Conservation (phyloP, 2,113 vertebrate genomes). For the Atherinomorus stipes region DNA sequence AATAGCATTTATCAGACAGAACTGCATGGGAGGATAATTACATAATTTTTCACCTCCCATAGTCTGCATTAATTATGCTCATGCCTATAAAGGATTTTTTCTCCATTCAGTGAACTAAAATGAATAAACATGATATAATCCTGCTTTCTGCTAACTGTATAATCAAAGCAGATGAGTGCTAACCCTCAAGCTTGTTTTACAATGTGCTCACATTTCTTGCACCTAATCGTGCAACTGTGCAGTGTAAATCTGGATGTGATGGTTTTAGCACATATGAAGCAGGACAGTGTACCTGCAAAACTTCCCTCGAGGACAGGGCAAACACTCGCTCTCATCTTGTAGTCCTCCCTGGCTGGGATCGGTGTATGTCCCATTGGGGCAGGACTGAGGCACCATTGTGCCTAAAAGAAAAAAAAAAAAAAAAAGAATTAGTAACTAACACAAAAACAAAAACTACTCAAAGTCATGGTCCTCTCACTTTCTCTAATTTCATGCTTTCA, state of each 20-base stretch:
- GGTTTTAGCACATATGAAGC: neutral
- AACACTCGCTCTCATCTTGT: slow-evolving; percentile 85
- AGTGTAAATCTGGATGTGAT: neutral
- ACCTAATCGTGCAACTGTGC: neutral
- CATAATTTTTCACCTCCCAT: neutral
- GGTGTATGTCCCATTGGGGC: slow-evolving; percentile 91
- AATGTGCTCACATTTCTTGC: neutral
- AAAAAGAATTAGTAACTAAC: neutral
- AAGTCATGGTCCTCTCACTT: too few species aligned
- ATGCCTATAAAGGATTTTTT: slow-evolving; percentile 39
- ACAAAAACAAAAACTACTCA: neutral
- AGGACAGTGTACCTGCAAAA: slow-evolving; percentile 83
- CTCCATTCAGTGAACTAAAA: slow-evolving; percentile 35
- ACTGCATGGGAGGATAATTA: slow-evolving; percentile 7
- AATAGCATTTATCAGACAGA: slow-evolving; percentile 21
- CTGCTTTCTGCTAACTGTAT: slow-evolving; percentile 18
- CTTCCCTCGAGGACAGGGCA: slow-evolving; percentile 87
- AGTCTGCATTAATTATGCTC: slow-evolving; percentile 18
- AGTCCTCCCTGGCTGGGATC: slow-evolving; percentile 80
- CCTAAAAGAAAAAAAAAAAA: slow-evolving; percentile 75
- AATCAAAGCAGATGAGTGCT: slow-evolving; percentile 34
- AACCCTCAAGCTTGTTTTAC: slow-evolving; percentile 34
- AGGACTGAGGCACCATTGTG: slow-evolving; percentile 82
- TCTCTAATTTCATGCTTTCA: too few species aligned
- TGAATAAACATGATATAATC: slow-evolving; percentile 17